phyloP scores from a whole-genome alignment of 2,888 invertebrate species.

The Amphimallon solstitiale region DNA sequence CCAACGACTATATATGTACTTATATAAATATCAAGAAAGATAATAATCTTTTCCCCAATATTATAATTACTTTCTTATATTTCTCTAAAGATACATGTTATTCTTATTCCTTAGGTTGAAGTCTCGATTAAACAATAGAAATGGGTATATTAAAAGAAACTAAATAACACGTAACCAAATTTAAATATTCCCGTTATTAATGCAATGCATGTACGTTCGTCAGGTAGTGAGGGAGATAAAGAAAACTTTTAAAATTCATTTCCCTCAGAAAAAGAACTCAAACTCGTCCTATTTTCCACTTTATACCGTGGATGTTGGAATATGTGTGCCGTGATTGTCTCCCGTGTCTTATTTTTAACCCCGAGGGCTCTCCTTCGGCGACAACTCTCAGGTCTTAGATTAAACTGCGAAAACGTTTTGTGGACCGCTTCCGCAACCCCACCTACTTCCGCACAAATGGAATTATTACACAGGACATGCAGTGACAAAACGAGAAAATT shows the following conservation, averaged over 20 bases:
- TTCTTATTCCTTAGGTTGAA: too few species aligned
- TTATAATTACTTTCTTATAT: too few species aligned
- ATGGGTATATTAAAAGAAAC: too few species aligned
- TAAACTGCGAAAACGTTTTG: constrained; percentile 31
- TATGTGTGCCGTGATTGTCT: constrained; percentile 46
- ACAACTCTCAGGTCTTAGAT: constrained; percentile 18
- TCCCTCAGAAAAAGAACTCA: constrained; percentile 46
- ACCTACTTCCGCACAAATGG: constrained; percentile 24
- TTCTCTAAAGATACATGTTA: too few species aligned
- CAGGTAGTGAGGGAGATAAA: constrained; percentile 28
- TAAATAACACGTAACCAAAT: constrained; percentile 13
- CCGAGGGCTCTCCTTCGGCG: constrained; percentile 14
- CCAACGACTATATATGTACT: too few species aligned
- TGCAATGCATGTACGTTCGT: neutral
- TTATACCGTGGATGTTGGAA: constrained; percentile 41
- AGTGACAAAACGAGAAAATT: constrained; percentile 33
- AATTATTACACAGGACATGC: constrained; percentile 32
- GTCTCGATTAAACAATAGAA: too few species aligned
- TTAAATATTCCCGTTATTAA: neutral
- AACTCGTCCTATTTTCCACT: constrained; percentile 44
- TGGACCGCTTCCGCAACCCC: constrained; percentile 19
- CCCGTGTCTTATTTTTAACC: constrained; percentile 45
- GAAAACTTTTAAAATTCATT: constrained; percentile 50
- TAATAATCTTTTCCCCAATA: too few species aligned
- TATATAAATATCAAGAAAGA: too few species aligned